Evolutionary conservation across 2,888 invertebrate genomes (phyloP), one percentile per base, ranked within the genome.

Genomic region (Agrochola litura): DNA sequence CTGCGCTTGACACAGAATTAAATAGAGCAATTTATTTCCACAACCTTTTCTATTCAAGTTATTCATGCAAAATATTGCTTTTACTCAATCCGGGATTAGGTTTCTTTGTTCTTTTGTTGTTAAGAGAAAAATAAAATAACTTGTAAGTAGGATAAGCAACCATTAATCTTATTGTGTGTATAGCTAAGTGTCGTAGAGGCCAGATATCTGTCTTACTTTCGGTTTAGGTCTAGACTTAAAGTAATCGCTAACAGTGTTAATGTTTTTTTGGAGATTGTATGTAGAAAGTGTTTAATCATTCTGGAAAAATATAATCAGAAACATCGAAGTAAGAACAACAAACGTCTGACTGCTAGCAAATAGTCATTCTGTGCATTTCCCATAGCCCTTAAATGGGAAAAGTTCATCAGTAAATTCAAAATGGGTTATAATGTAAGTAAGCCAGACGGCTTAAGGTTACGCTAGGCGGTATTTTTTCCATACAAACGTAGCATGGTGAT

Each of bases 1-100:
- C 49, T 6, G 14, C 14, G 16, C 49, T 52, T 52, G 19, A 19
- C 19, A 79, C 58, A 76, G 61, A 77, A 79, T 75, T 79, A 56
- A 82, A 82, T 69, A 81, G 25, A 64, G n/a, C 54, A 68, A 75
- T 82, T 72, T 70, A n/a, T 86, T 76, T 61, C 56, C 65, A 63
- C 70, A 71, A 84, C 85, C 77, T 85, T 86, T 79, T 80, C 69
- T 66, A 61, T 58, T 25, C 43, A 77, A 82, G 61, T 78, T 82
- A 73, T 76, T 86, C 85, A 85, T 83, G 88, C 77, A 82, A 86
- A 86, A 82, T 82, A 84, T 86, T 84, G 75, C 77, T 85, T 85
- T 80, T 75, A 71, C 79, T 75, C 73, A 70, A 77, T 84, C 73
- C 52, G 37, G 67, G 73, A 86, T 88, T 86, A 85, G 74, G 65